Evolutionary conservation across 2,797 vertebrate species (phyloP).

Genomic region (Micropoecilia bifurca): DNA sequence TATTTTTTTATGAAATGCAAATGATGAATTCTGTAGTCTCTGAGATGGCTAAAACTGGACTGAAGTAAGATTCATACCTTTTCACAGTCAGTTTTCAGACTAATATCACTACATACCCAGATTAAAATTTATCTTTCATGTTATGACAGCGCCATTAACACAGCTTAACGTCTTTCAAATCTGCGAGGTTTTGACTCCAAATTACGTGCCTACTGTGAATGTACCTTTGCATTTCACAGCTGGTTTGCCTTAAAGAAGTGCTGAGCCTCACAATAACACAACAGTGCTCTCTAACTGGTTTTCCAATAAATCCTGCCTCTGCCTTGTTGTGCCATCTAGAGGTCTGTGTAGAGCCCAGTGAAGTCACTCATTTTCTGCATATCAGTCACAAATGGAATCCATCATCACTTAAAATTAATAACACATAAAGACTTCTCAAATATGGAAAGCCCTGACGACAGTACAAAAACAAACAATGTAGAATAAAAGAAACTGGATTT

Average conservation of each 20-base stretch:
- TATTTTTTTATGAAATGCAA: conserved; percentile 28
- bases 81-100: not conserved
- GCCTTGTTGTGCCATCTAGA: conserved; percentile 84
- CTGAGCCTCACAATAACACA: conserved; percentile 51
- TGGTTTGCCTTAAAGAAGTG: conserved; percentile 51
- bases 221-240: conserved; percentile 36
- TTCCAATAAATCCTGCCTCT: conserved; percentile 63
- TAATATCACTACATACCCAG: not conserved
- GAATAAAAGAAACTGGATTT: not conserved
- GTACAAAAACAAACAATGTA: not conserved
- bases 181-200: not conserved
- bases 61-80: conserved; percentile 16
- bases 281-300: conserved; percentile 39
- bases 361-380: conserved; percentile 39
- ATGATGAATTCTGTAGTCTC: not conserved
- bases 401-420: conserved; percentile 4
- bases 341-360: conserved; percentile 62
- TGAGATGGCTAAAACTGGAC: conserved; percentile 15
- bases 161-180: not conserved
- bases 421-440: conserved; percentile 9
- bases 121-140: conserved; percentile 12
- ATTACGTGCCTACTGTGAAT: conserved; percentile 20
- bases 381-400: conserved; percentile 36
- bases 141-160: conserved; percentile 7
- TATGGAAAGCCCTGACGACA: not conserved